Evolutionary conservation across 2,113 vertebrate species (phyloP).

Genomic region (Cygnus atratus): DNA sequence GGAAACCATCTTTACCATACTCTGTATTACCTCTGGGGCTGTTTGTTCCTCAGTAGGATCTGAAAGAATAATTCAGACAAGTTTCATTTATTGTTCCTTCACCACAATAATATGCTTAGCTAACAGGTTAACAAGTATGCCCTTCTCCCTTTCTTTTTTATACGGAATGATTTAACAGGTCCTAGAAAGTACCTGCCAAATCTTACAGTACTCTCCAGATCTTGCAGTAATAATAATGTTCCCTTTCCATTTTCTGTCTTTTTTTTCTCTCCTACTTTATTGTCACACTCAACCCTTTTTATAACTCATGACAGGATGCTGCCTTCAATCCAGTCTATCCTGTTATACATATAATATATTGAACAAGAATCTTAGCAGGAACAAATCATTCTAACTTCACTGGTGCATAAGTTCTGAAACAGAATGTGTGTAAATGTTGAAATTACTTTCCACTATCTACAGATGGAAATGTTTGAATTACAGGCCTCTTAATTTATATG

Average conservation of each 20-base stretch:
- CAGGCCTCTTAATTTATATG: neutral
- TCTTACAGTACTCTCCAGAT: neutral
- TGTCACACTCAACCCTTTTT: neutral
- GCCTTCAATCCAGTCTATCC: neutral
- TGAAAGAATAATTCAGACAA: constrained; percentile 1
- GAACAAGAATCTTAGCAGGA: neutral
- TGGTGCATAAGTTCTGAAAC: neutral
- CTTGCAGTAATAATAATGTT: neutral
- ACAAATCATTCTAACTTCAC: neutral
- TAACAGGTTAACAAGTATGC: constrained; percentile 17
- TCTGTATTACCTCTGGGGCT: constrained; percentile 4
- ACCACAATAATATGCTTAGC: neutral
- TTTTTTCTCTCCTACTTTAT: neutral
- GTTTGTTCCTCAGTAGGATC: neutral
- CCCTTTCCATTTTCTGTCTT: neutral
- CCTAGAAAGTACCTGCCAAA: neutral
- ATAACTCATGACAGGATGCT: neutral
- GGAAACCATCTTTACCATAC: neutral
- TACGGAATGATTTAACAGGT: neutral
- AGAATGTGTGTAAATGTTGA: neutral
- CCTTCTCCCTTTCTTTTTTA: neutral
- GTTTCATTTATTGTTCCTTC: constrained; percentile 19
- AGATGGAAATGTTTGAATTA: neutral
- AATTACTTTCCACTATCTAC: neutral
- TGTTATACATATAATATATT: neutral